Base-by-base conservation (phyloP, 2,797 vertebrate species). In the Peromyscus aztecus region DNA sequence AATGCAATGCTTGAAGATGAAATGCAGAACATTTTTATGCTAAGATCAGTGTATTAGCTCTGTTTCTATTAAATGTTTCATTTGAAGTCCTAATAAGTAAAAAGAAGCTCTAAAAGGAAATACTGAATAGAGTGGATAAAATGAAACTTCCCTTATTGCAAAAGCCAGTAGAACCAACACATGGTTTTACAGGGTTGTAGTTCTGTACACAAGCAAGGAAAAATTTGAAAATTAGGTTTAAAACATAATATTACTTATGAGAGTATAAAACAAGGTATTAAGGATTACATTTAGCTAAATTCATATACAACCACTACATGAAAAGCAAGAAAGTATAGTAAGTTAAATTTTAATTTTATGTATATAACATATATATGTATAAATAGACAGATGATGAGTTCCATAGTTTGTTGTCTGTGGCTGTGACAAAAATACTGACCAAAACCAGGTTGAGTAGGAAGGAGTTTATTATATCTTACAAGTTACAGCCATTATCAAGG, bases 211-310 rank as follows among this genome's bases (percentile, higher is more conserved):
- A 49, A 88, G 19, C 40, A 76, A 21, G 16, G 84, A 85, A 61
- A 16, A 88, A 49, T 11, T 89, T 80, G 14, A 89, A 94, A 61
- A 85, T 81, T 13, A 61, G 85, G 80, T 83, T 73, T 91, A 29
- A 52, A 43, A 83, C 17, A 77, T 2, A 49, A 27, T 27, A 16
- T 78, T n/a, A 73, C 31, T 83, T 73, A 10, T 19, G 63, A 82
- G 16, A 78, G 19, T 77, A 84, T 91, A 46, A 55, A 37, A n/a
- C 40, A 69, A 83, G 65, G 46, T 73, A 63, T 29, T 81, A 6
- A 19, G 17, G 23, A 75, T 76, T 59, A 63, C 1, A 37, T 84
- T 57, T 87, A 88, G 82, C 6, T 94, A 89, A 91, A 40, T 52
- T 6, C 37, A 89, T 91, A 63, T 0, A 88, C 87, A 71, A 57